Base-by-base conservation (phyloP, 1,140 invertebrate species). In the Zaprionus ornatus region DNA sequence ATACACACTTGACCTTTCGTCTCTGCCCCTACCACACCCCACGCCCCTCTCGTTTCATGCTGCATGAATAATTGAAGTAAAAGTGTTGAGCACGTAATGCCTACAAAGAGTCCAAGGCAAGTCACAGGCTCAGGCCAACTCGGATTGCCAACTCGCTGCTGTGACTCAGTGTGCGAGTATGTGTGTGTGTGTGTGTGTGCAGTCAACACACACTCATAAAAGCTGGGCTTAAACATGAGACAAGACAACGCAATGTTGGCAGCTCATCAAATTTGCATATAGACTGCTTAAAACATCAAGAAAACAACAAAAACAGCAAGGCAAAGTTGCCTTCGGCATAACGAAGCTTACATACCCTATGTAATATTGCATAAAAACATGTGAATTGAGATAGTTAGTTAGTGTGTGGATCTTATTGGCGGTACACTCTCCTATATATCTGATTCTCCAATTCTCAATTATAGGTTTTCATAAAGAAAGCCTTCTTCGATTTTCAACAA, bases 211-310 rank as follows among this genome's bases (percentile, higher is more conserved):
- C 29, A 71, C 57, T 71, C 69, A 56, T 72, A 73, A 70, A 73
- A 61, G 54, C 74, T 54, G 62, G 69, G 48, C 74, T 76, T 72
- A 66, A 76, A 72, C 62, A 71, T 45, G 61, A 76, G 60, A 64
- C 61, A 72, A 64, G 68, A 29, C 48, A 74, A 61, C 56, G 57
- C 72, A 59, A 73, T 72, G 74, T 76, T 66, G 68, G 45, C 74
- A 73, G 69, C 69, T 76, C 74, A 72, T 76, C 60, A 76, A 76
- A 76, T 76, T 76, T 76, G 74, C 74, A 76, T 76, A 73, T 66
- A 61, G 52, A 66, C 74, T 76, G 61, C 61, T 55, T 59, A 64
- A 72, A 72, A 61, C 42, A 52, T 17, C 15, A 70, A 25, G 25
- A 42, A 40, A 62, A 59, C 9, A 57, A 59, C 6, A 63, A 57